These are phyloP conservation scores for Drosophila kuntzei DNA, from an alignment of 2,888 invertebrate genomes.

Conservation along the genomic window DNA sequence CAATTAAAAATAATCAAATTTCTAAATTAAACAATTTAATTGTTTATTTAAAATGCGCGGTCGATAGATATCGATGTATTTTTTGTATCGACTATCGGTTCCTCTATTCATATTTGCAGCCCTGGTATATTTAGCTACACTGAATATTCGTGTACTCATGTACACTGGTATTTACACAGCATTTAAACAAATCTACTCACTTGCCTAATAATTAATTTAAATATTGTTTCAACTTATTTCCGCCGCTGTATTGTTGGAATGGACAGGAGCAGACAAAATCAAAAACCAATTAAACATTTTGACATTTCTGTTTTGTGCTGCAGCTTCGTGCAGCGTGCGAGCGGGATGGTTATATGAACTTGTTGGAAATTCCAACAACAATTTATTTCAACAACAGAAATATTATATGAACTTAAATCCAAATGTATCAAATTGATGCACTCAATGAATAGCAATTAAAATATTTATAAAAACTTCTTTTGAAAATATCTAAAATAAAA, in stretches of 20 bases:
- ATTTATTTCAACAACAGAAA: constrained; percentile 63
- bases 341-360: constrained; percentile 56
- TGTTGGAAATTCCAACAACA: constrained; percentile 76
- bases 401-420: constrained; percentile 45
- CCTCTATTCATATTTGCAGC: constrained; percentile 41
- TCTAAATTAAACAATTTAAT: background rate
- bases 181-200: background rate
- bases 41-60: background rate
- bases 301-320: constrained; percentile 71
- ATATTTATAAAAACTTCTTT: background rate
- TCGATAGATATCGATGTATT: constrained; percentile 28
- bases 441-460: background rate
- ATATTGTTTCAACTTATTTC: background rate
- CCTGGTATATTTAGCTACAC: constrained; percentile 27
- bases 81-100: constrained; percentile 42
- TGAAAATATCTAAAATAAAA: background rate
- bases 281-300: constrained; percentile 66
- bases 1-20: background rate
- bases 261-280: constrained; percentile 10
- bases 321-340: constrained; percentile 55
- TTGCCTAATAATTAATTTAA: background rate
- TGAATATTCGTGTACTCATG: constrained; percentile 3
- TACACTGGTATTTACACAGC: background rate
- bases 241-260: background rate
- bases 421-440: constrained; percentile 10